These are phyloP conservation scores for Latrodectus hesperus DNA, from an alignment of 2,888 invertebrate genomes.

Conservation along the genomic window DNA sequence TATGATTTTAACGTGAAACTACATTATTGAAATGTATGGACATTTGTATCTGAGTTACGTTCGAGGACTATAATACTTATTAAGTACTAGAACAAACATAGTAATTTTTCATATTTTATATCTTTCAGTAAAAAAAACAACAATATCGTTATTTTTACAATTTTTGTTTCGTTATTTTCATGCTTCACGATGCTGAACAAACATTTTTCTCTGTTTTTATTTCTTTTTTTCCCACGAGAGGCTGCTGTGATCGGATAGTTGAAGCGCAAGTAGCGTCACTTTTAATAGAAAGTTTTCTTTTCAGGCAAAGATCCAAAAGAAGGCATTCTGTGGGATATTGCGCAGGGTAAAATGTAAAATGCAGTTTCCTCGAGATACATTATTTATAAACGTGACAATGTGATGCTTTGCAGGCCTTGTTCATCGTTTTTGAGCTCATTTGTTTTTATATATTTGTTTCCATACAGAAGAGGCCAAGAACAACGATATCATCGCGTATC, in stretches of 20 bases:
- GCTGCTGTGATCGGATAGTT: conserved; percentile 1
- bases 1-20: not conserved
- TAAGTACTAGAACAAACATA: not conserved
- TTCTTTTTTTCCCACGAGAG: conserved; percentile 32
- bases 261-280: conserved; percentile 26
- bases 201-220: conserved; percentile 27
- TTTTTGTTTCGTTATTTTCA: not conserved
- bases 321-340: not conserved
- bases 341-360: not conserved
- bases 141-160: not conserved
- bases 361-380: conserved; percentile 5
- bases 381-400: conserved; percentile 46
- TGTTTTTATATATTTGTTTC: conserved; percentile 15
- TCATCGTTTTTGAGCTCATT: not conserved
- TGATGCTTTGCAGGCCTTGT: conserved; percentile 13
- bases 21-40: conserved; percentile 1
- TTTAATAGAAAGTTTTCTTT: conserved; percentile 27
- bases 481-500: conserved; percentile 5
- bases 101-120: not conserved
- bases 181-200: conserved; percentile 6
- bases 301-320: conserved; percentile 17
- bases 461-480: too few relatives aligned
- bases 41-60: conserved; percentile 22
- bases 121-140: not conserved
- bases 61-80: too few relatives aligned